These are phyloP conservation scores for Hydropsyche tenuis DNA, from an alignment of 1,140 invertebrate species.

Conservation along the genomic window DNA sequence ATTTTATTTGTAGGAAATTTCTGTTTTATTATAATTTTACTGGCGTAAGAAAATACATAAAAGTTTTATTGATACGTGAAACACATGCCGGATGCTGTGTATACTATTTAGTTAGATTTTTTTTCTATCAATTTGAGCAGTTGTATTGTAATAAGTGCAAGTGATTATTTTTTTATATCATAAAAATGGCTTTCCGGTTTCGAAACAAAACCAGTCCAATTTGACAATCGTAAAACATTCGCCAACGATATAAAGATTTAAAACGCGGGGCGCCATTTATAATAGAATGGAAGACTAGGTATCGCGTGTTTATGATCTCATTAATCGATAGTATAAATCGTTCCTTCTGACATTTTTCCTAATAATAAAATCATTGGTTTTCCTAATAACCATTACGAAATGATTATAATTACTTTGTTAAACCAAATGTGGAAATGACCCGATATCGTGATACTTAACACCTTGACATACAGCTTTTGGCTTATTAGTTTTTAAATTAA, in stretches of 20 bases:
- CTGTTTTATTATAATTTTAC: no score
- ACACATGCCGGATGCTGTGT: no score
- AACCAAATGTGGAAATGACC: conserved; percentile 9
- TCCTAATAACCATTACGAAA: conserved; percentile 6
- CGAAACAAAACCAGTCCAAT: no score
- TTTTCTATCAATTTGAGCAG: no score
- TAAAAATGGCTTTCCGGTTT: no score
- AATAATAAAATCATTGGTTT: neutral
- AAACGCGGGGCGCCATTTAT: neutral
- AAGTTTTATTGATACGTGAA: no score
- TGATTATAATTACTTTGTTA: neutral
- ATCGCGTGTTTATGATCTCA: conserved; percentile 1
- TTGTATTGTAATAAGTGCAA: no score
- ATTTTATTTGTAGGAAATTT: neutral
- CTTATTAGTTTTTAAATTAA: conserved; percentile 13
- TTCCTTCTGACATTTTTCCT: neutral
- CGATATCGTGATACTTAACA: conserved; percentile 25
- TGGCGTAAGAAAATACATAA: no score
- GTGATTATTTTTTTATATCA: no score
- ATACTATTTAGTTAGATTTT: no score
- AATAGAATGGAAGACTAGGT: neutral
- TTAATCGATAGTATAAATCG: neutral
- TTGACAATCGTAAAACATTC: no score
- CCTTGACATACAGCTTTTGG: conserved; percentile 32
- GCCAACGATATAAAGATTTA: no score